Evolutionary conservation across 2,888 invertebrate genomes (phyloP).

Genomic region (Gandaritis pyraliata): DNA sequence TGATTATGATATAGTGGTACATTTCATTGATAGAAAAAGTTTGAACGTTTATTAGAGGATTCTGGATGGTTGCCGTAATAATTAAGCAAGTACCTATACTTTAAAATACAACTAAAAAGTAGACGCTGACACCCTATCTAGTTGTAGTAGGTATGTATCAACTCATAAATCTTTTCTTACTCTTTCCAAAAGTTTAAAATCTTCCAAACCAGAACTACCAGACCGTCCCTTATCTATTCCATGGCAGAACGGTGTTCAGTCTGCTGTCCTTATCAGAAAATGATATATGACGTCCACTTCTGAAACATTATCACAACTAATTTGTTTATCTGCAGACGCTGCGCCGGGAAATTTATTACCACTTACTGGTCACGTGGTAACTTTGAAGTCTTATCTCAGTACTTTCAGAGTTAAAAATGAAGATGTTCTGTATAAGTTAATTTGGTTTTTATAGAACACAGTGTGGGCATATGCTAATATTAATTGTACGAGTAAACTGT

Average conservation of each 20-base stretch:
- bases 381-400: slow-evolving; percentile 40
- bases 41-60: no score
- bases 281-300: slow-evolving; percentile 44
- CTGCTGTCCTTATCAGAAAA: slow-evolving; percentile 38
- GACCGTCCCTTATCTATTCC: background rate
- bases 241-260: slow-evolving; percentile 18
- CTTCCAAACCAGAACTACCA: background rate
- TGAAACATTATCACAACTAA: slow-evolving; percentile 59
- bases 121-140: background rate
- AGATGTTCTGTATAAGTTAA: slow-evolving; percentile 15
- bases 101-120: no score
- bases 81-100: no score
- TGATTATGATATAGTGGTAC: no score
- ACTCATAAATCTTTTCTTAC: background rate
- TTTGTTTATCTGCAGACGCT: slow-evolving; percentile 62
- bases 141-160: background rate
- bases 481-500: no score
- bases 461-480: no score
- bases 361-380: slow-evolving; percentile 48
- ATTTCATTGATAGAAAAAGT: no score
- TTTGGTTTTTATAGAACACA: slow-evolving; percentile 1
- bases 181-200: background rate
- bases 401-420: slow-evolving; percentile 24
- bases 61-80: no score
- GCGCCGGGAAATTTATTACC: slow-evolving; percentile 57